Conservation (phyloP, 2,888 invertebrate genomes). For the Drosophila eohydei region DNA sequence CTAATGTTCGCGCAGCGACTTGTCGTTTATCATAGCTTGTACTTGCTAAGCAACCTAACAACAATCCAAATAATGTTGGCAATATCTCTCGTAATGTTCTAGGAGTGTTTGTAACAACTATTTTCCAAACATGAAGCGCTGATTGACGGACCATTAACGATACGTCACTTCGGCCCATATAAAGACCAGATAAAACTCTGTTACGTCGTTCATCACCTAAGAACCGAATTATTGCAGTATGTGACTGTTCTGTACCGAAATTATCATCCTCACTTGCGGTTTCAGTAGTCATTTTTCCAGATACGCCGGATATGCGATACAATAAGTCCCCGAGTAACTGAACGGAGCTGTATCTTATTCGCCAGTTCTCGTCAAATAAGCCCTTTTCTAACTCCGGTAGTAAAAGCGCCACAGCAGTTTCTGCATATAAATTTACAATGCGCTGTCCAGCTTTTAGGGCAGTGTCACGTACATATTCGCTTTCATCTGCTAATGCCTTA, state of each 20-base stretch:
- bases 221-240: slow-evolving; percentile 94
- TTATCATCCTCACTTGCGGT: slow-evolving; percentile 99
- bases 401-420: slow-evolving; percentile 95
- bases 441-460: slow-evolving; percentile 98
- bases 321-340: slow-evolving; percentile 97
- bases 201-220: slow-evolving; percentile 96
- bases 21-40: slow-evolving; percentile 98
- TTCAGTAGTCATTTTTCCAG: slow-evolving; percentile 99
- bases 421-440: slow-evolving; percentile 98
- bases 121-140: slow-evolving; percentile 99
- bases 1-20: slow-evolving; percentile 97
- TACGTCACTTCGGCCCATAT: slow-evolving; percentile 98
- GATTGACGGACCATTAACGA: slow-evolving; percentile 98
- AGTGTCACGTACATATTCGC: slow-evolving; percentile 99
- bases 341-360: slow-evolving; percentile 97
- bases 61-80: slow-evolving; percentile 95
- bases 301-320: slow-evolving; percentile 98
- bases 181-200: slow-evolving; percentile 96
- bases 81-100: slow-evolving; percentile 97
- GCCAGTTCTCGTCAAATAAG: slow-evolving; percentile 99
- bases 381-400: slow-evolving; percentile 97
- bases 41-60: slow-evolving; percentile 97
- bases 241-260: slow-evolving; percentile 98
- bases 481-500: slow-evolving; percentile 99
- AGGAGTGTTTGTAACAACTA: slow-evolving; percentile 99